These are phyloP conservation scores for Sterna hirundo DNA, from an alignment of 2,113 vertebrate species.

Conservation along the genomic window DNA sequence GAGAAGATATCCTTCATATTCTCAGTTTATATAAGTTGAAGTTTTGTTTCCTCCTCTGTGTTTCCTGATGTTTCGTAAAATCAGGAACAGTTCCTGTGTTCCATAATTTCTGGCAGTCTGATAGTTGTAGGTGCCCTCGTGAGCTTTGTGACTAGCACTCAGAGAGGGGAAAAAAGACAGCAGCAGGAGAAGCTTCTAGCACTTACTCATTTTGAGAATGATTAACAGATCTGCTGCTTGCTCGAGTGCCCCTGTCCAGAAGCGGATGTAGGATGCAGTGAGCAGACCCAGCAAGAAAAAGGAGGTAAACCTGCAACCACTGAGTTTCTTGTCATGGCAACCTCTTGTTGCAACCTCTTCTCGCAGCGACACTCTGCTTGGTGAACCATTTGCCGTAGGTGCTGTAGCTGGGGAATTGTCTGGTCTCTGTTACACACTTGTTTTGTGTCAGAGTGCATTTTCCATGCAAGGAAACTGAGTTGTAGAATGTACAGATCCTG, in stretches of 20 bases:
- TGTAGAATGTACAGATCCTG: neutral
- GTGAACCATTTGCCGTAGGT: neutral
- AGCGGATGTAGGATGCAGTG: neutral
- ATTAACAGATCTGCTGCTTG: neutral
- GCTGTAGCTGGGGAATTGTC: neutral
- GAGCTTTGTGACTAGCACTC: neutral
- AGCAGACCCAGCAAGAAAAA: neutral
- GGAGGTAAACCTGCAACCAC: neutral
- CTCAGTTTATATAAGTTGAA: neutral
- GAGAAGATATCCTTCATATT: neutral
- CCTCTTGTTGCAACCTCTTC: neutral
- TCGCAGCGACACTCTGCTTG: neutral
- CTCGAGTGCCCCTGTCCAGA: neutral
- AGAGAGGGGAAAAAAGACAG: neutral
- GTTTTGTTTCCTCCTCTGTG: neutral
- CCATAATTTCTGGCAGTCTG: neutral
- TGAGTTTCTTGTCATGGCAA: neutral
- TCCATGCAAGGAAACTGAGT: neutral
- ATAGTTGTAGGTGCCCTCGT: rapidly evolving
- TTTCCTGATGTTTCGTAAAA: neutral
- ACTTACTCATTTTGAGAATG: neutral
- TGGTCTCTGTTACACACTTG: neutral
- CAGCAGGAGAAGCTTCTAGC: neutral
- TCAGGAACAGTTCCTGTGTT: neutral
- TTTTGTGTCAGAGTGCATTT: neutral